phyloP scores from a whole-genome alignment of 2,797 vertebrate genomes.

The Babyrousa celebensis region DNA sequence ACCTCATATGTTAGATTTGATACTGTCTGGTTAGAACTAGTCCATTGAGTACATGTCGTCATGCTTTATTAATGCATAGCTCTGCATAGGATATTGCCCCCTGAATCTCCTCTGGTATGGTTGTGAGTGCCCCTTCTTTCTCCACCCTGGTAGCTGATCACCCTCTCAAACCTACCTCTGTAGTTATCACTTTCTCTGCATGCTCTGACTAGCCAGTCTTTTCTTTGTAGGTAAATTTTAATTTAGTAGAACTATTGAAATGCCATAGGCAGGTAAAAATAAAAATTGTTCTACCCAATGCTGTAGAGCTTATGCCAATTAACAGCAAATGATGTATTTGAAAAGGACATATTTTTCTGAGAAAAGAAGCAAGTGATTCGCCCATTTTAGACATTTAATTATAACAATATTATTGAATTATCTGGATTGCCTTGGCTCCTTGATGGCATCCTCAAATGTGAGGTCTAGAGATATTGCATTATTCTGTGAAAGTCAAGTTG shows the following conservation, averaged over 20 bases:
- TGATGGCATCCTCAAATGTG: background rate
- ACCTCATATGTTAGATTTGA: background rate
- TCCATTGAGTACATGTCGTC: background rate
- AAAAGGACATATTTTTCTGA: background rate
- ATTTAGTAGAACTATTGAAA: background rate
- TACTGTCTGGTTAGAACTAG: background rate
- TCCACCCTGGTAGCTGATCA: background rate
- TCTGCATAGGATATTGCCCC: background rate
- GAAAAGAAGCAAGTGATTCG: background rate
- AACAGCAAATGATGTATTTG: background rate
- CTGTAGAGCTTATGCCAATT: background rate
- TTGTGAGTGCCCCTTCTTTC: background rate
- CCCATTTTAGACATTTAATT: background rate
- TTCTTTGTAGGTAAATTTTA: background rate
- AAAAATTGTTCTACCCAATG: background rate
- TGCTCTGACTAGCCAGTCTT: background rate
- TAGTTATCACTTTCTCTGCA: background rate
- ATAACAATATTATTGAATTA: background rate
- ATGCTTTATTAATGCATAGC: background rate
- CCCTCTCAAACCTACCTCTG: background rate
- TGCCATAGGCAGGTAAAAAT: background rate
- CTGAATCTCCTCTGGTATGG: background rate
- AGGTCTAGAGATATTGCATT: constrained; percentile 2
- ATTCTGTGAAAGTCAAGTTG: background rate
- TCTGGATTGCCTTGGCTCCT: background rate